Base-by-base conservation (phyloP, 1,140 invertebrate species). In the Drosophila ficusphila region DNA sequence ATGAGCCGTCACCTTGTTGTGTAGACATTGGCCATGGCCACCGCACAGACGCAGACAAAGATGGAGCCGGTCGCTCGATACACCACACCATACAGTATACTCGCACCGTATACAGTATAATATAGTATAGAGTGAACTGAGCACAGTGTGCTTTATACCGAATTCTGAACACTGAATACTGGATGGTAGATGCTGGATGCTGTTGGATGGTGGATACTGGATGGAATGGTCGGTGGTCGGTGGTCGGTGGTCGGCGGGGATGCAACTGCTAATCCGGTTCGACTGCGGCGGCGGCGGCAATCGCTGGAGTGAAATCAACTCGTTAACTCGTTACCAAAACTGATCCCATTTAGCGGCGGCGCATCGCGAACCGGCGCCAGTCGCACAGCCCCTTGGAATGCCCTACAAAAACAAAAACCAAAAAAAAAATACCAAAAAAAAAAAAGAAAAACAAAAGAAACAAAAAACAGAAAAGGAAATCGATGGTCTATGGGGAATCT, bases 281-380 rank as follows among this genome's bases (percentile, higher is more conserved):
- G 68, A 31, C 19, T 67, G 70, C 62, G 64, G 34, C 60, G 58
- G 46, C 71, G 70, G 73, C 76, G 72, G 88, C 89, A 90, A 90
- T 90, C 88, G 76, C 69, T 82, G 81, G 76, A 90, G 82, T 78
- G 88, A 90, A 90, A 90, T 90, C 88, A 90, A 90, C 88, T 90
- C 88, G 88, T 90, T 90, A 90, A 90, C 88, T 90, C 81, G 86
- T 90, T 90, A 90, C 86, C 86, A 88, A 88, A 88, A 88, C 82
- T 88, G 82, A 88, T 88, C 78, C 83, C 83, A 86, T 88, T 86
- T 86, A 88, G 81, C 77, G 82, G 82, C 83, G 83, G 82, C 77
- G 83, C 83, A 88, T 70, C 57, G 69, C 51, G 5, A 29, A 33
- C 56, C 81, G 67, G 67, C 76, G 81, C 69, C 73, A 67, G 60